These are phyloP conservation scores for Aphidoletes aphidimyza DNA, from an alignment of 2,888 invertebrate genomes.

Conservation along the genomic window DNA sequence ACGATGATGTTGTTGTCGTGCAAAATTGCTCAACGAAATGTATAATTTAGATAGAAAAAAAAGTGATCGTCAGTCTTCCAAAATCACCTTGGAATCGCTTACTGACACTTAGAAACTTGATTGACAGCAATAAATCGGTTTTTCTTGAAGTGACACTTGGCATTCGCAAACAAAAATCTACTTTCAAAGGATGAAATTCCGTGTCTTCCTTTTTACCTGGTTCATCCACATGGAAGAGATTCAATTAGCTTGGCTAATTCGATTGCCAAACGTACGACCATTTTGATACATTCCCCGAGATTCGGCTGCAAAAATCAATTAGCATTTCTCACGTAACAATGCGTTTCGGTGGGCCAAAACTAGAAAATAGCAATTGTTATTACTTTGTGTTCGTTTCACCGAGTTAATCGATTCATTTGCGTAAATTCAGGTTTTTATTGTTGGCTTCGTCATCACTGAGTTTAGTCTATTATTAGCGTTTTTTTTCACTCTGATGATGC, in stretches of 20 bases:
- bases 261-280: conserved; percentile 22
- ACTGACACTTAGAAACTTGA: not conserved
- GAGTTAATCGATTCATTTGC: conserved; percentile 39
- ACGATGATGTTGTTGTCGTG: not conserved
- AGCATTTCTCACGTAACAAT: not conserved
- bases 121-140: not conserved
- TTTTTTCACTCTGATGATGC: not conserved
- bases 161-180: not conserved
- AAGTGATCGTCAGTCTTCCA: not conserved
- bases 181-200: too few relatives aligned
- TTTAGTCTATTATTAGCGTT: conserved; percentile 36
- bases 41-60: conserved; percentile 49
- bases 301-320: conserved; percentile 29
- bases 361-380: not conserved
- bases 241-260: conserved; percentile 44
- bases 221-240: conserved; percentile 25
- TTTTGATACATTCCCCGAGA: conserved; percentile 1
- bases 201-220: not conserved
- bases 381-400: not conserved
- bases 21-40: conserved; percentile 45
- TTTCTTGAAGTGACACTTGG: conserved; percentile 13
- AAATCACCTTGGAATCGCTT: not conserved
- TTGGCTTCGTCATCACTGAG: not conserved
- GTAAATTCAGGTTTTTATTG: conserved; percentile 42
- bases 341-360: too few relatives aligned